These are phyloP conservation scores for Rhabdomys dilectus DNA, from an alignment of 2,113 vertebrate species.

Conservation along the genomic window DNA sequence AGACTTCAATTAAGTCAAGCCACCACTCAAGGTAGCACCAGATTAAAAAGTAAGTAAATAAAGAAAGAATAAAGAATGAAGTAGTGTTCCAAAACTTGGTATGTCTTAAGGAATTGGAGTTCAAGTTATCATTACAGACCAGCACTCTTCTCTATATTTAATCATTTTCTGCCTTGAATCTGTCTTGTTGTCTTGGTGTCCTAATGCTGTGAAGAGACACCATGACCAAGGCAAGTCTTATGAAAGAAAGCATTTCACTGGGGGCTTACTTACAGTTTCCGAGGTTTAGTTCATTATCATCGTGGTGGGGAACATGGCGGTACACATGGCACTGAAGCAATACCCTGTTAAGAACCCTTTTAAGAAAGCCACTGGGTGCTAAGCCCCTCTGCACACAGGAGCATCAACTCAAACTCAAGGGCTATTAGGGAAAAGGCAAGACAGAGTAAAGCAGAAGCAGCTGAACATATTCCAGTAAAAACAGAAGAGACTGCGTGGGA, in stretches of 20 bases:
- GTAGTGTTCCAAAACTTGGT: background rate
- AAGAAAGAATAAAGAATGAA: background rate
- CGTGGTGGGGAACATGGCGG: background rate
- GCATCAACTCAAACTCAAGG: background rate
- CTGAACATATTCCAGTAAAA: background rate
- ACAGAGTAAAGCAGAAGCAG: background rate
- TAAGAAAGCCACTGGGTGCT: background rate
- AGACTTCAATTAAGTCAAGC: background rate
- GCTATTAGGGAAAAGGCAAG: background rate
- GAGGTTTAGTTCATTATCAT: background rate
- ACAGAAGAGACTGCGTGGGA: background rate
- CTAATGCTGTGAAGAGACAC: background rate
- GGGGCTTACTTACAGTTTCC: background rate
- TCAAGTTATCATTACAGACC: background rate
- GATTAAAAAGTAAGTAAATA: background rate
- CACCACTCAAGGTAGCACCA: background rate
- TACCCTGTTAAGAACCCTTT: background rate
- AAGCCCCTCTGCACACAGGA: background rate
- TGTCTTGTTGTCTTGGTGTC: background rate
- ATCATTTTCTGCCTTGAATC: background rate
- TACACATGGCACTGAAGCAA: background rate
- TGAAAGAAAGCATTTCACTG: background rate
- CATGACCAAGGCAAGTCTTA: background rate
- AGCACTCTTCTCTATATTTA: background rate
- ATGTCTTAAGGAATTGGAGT: background rate